A percentile compares a stretch with the other conserved stretches of the same genome.
Conservation (phyloP, 2,797 vertebrate species). For the Anguilla marmorata region DNA sequence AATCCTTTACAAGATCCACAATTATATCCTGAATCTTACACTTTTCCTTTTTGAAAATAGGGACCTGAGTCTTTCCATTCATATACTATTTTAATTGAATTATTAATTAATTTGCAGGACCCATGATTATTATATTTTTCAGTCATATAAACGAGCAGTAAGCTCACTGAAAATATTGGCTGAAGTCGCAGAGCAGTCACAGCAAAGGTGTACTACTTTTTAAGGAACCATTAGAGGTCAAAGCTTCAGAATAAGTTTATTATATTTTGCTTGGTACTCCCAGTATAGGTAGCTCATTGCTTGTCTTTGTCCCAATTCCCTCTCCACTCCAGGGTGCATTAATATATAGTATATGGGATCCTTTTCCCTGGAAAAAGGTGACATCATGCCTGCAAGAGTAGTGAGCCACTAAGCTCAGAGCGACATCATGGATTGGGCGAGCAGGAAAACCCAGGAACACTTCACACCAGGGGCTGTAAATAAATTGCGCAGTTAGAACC, state of each 20-base stretch:
- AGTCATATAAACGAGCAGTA: too few relatives aligned
- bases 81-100: not conserved
- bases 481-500: not conserved
- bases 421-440: not conserved
- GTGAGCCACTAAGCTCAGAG: constrained; percentile 24
- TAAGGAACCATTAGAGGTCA: too few relatives aligned
- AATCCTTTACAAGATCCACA: not conserved
- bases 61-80: too few relatives aligned
- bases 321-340: not conserved
- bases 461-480: constrained; percentile 22
- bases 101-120: too few relatives aligned
- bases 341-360: constrained; percentile 15
- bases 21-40: not conserved
- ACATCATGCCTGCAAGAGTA: constrained; percentile 31
- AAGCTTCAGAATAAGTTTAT: too few relatives aligned
- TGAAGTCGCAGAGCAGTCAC: too few relatives aligned
- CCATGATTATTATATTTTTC: too few relatives aligned
- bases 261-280: constrained; percentile 14
- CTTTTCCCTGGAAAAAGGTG: constrained; percentile 9
- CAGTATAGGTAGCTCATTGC: constrained; percentile 15
- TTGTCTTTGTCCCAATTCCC: constrained; percentile 23
- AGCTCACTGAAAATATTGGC: too few relatives aligned
- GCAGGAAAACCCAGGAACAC: not conserved
- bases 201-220: too few relatives aligned
- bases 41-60: too few relatives aligned